Conservation (phyloP, 2,113 vertebrate genomes). For the Halcyon malimbica region DNA sequence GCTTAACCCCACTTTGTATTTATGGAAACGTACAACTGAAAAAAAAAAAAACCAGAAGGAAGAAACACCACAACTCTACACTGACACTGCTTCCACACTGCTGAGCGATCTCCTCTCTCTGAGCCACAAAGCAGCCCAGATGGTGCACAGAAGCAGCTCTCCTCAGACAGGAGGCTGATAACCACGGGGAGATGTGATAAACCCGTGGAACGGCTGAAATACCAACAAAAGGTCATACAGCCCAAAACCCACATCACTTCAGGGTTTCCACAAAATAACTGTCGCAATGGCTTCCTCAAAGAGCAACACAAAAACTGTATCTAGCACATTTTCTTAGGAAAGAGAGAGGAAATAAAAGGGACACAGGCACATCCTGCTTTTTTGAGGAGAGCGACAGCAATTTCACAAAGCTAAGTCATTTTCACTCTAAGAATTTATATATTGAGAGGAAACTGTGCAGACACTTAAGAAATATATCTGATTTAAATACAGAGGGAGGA, state of each 20-base stretch:
- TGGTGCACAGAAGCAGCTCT: not conserved
- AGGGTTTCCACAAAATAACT: constrained; percentile 3
- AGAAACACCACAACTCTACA: not conserved
- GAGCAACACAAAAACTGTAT: not conserved
- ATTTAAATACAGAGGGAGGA: not conserved
- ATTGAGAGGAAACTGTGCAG: not conserved
- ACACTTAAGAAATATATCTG: not conserved
- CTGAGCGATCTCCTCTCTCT: not conserved
- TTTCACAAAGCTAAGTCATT: not conserved
- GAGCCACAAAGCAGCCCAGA: not conserved
- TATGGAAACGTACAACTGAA: not conserved
- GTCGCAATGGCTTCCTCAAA: not conserved
- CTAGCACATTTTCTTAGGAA: fast-evolving
- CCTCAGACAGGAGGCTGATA: not conserved
- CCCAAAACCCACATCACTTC: not conserved
- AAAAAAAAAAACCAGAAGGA: not conserved
- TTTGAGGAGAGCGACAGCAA: not conserved
- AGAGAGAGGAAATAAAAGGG: not conserved
- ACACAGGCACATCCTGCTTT: fast-evolving
- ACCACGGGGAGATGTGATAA: constrained; percentile 23
- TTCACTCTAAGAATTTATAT: not conserved
- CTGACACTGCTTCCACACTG: not conserved
- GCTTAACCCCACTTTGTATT: not conserved
- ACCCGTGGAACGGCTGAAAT: not conserved
- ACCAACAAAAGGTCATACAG: not conserved